Conservation (phyloP, 1,140 invertebrate species). For the Lucilia sericata region DNA sequence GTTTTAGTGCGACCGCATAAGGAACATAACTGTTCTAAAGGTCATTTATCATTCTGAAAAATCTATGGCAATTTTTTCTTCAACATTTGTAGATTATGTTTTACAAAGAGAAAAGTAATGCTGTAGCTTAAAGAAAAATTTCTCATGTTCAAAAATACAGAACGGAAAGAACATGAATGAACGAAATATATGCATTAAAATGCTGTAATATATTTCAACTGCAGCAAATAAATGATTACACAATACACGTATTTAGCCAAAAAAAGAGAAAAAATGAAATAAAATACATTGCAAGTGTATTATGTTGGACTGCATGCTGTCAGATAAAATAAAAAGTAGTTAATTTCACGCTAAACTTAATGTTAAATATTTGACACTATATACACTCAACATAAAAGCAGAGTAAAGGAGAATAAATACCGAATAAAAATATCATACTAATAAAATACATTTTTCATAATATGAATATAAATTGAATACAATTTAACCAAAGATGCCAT, state of each 20-base stretch:
- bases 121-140: background rate
- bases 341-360: background rate
- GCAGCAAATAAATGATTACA: constrained; percentile 10
- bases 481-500: background rate
- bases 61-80: constrained; percentile 14
- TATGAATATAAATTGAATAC: background rate
- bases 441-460: background rate
- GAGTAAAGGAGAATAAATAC: background rate
- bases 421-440: background rate
- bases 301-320: background rate
- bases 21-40: background rate
- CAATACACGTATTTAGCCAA: background rate
- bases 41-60: constrained; percentile 36
- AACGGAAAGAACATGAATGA: background rate
- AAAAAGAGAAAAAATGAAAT: background rate
- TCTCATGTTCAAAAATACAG: background rate
- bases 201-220: background rate
- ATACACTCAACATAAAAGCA: background rate
- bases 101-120: background rate
- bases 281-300: background rate
- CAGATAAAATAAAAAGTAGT: constrained; percentile 15
- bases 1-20: no score
- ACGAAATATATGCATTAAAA: background rate
- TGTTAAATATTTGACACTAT: constrained; percentile 8
- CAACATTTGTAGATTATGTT: constrained; percentile 6